Base-by-base conservation (phyloP, 53 echinoderm and acorn worm genomes). In the Henricia sp. region DNA sequence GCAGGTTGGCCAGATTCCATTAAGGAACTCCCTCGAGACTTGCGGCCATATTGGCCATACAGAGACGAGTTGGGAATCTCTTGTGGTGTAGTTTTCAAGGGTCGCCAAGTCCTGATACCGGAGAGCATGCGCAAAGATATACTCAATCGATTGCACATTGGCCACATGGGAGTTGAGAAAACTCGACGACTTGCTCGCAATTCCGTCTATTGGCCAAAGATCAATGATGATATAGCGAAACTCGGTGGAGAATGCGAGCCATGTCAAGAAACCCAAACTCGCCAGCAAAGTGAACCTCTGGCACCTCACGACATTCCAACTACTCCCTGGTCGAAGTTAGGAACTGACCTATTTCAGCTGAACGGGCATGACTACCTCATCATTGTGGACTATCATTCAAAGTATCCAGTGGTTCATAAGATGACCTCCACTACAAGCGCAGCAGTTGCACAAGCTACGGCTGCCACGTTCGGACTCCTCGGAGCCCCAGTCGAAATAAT, bases 61-160 rank as follows among this genome's bases (percentile, higher is more conserved):
- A 24, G 90, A 50, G 90, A 93, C 30, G 89, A 90, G 44, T 68
- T 90, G 2, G 67, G 85, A 21, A 38, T 93, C 3, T 62, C 66
- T 3, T 75, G 86, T 54, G 89, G 89, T 2, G 60, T 90, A 1
- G 60, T 93, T 10, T 76, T 93, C 69, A 93, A 84, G 38, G 90
- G 93, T 8, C 69, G 57, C 21, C 69, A 84, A 66, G 91, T 91
- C 2, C 43, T 91, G 9, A 90, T 90, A 3, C 90, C 86, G 0
- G 63, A 72, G 56, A 2, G 57, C 29, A 32, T 87, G 29, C 35
- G 71, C 19, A 14, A 69, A 29, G 86, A 60, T 43, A 86, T 90
- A 11, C 43, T 90, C 2, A n/a, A 39, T 29, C 80, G 86, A 34
- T 82, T 90, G 9, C 86, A 90, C 58, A 32, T 30, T 11, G 74